Evolutionary conservation across 1,140 invertebrate genomes (phyloP).

Genomic region (Pogonomyrmex barbatus): DNA sequence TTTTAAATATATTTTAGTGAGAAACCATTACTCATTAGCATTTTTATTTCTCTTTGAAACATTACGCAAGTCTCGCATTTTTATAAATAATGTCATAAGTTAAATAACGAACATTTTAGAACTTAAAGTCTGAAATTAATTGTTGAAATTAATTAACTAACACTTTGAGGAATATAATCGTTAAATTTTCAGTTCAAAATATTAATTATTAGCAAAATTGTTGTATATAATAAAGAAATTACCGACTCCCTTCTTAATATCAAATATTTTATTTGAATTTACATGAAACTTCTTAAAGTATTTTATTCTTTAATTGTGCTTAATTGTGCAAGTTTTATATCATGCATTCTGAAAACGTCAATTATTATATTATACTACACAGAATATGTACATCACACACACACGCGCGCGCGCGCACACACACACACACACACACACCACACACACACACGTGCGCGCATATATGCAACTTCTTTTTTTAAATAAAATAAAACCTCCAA

Average conservation of each 20-base stretch:
- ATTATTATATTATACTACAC: neutral
- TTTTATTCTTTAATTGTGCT: neutral
- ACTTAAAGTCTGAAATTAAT: too few species aligned
- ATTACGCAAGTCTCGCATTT: too few species aligned
- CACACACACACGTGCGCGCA: neutral
- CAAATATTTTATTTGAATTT: neutral
- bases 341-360: neutral
- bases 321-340: neutral
- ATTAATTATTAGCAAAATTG: too few species aligned
- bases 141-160: too few species aligned
- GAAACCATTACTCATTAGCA: too few species aligned
- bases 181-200: too few species aligned
- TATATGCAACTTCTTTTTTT: constrained; percentile 1
- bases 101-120: too few species aligned
- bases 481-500: constrained; percentile 72
- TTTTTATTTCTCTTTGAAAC: too few species aligned
- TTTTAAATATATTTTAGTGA: too few species aligned
- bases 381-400: neutral
- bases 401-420: constrained; percentile 13
- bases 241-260: neutral
- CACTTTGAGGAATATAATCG: too few species aligned
- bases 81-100: too few species aligned
- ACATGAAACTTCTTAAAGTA: neutral
- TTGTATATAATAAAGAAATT: neutral
- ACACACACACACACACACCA: constrained; percentile 10